Base-by-base conservation (phyloP, 1,140 invertebrate genomes). In the Rhyacophila brunnea region DNA sequence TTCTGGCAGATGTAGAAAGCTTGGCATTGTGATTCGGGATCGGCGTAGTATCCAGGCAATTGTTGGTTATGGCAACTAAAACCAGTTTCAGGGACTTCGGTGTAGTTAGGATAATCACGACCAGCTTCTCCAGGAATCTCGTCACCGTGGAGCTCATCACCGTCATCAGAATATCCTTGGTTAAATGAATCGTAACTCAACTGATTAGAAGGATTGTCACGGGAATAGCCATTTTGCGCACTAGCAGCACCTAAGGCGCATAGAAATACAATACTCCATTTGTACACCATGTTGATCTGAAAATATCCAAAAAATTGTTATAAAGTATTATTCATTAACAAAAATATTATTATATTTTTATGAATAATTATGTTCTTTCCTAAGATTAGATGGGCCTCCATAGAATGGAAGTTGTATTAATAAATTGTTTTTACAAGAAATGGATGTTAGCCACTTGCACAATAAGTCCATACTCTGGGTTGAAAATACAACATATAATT, bases 61-160 rank as follows among this genome's bases (percentile, higher is more conserved):
- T 68, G 66, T 52, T 81, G 77, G 18, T 72, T 53, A 10, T 75
- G 66, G 64, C 81, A 83, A 48, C 72, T 74, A 65, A 86, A 86
- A 48, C 78, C 70, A 11, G 83, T 85, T 61, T 80, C 68, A 7
- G 83, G 82, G 45, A 85, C 74, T 62, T 80, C 77, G 15, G 79
- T 70, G 52, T 77, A 82, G 42, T 83, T 81, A 9, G 85, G 85
- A 67, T 86, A 86, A 66, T 86, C 84, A 11, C 63, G 69, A 32
- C 80, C 84, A 55, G 83, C 36, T 45, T 58, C 58, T 32, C 63
- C 63, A 7, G 54, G 63, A 32, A 65, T 65, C 14, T 55, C 58
- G 34, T 48, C 63, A 9, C 46, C 58, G 7, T 35, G 44, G 19
- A 20, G 32, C 11, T 52, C 55, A 20, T 58, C 55, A 7, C 28